These are phyloP conservation scores for Tineola bisselliella DNA, from an alignment of 2,888 invertebrate species.

Conservation along the genomic window DNA sequence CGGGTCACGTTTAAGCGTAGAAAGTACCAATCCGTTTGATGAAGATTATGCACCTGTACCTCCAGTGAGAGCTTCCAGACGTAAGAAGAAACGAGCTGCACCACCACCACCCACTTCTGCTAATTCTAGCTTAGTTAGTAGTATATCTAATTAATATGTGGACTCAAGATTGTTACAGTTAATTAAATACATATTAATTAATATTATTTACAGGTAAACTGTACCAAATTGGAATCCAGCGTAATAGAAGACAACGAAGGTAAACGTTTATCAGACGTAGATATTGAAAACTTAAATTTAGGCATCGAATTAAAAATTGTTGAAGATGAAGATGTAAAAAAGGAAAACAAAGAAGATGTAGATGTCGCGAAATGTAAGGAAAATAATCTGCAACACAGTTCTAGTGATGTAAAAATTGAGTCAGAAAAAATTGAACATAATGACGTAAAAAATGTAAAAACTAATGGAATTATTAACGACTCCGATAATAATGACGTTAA, in stretches of 20 bases:
- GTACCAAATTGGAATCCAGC: constrained; percentile 13
- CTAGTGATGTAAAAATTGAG: neutral
- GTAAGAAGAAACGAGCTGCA: constrained; percentile 74
- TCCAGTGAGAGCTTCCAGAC: constrained; percentile 60
- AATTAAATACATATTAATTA: neutral
- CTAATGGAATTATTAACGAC: neutral
- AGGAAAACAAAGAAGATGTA: constrained; percentile 15
- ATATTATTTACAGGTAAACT: neutral
- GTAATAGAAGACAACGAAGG: constrained; percentile 21
- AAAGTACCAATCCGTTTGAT: constrained; percentile 70
- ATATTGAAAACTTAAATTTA: constrained; percentile 44
- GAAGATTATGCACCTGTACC: constrained; percentile 55
- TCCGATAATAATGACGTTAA: constrained; percentile 17
- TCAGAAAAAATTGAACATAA: neutral
- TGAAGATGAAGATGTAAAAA: constrained; percentile 46
- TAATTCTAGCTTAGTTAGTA: constrained; percentile 24
- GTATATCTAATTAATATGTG: neutral
- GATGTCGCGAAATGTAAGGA: neutral
- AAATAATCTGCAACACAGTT: neutral
- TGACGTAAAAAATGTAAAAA: constrained; percentile 9
- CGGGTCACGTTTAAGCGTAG: constrained; percentile 66
- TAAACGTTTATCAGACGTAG: constrained; percentile 30
- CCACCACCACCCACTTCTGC: constrained; percentile 55
- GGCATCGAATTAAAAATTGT: constrained; percentile 58
- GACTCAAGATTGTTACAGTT: neutral